These are phyloP conservation scores for Madoqua kirkii DNA, from an alignment of 2,113 vertebrate species.

Conservation along the genomic window DNA sequence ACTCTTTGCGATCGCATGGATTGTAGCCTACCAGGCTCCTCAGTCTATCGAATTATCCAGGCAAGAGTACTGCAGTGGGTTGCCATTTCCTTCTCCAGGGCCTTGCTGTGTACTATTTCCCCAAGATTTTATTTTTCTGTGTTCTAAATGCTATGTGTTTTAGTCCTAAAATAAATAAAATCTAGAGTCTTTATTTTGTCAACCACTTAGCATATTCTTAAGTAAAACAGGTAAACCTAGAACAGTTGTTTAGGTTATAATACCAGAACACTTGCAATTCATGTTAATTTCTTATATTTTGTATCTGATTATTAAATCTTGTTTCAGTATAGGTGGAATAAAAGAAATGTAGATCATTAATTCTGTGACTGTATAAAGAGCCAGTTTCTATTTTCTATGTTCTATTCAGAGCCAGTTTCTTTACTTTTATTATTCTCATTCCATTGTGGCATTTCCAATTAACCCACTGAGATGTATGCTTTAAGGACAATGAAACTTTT, in stretches of 20 bases:
- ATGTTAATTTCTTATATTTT: constrained; percentile 44
- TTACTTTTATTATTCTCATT: constrained; percentile 52
- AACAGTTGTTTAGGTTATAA: constrained; percentile 21
- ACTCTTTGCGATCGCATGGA: no score
- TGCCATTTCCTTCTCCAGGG: no score
- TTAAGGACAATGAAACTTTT: not conserved
- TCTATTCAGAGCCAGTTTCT: constrained; percentile 27
- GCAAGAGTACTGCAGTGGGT: no score
- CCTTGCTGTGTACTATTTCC: not conserved
- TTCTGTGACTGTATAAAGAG: not conserved
- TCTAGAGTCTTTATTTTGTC: constrained; percentile 11
- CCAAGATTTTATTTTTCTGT: not conserved
- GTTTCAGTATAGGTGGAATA: not conserved
- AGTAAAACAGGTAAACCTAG: not conserved
- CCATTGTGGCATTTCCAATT: constrained; percentile 46
- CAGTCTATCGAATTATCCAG: no score
- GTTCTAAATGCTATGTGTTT: constrained; percentile 4
- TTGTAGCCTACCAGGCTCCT: no score
- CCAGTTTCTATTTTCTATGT: not conserved
- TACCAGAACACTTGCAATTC: constrained; percentile 35
- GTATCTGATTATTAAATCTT: constrained; percentile 42
- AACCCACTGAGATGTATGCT: constrained; percentile 17
- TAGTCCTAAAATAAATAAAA: constrained; percentile 6
- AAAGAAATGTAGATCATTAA: constrained; percentile 12
- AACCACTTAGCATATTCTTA: not conserved